Conservation (phyloP, 2,888 invertebrate genomes). For the Drosophila eohydei region DNA sequence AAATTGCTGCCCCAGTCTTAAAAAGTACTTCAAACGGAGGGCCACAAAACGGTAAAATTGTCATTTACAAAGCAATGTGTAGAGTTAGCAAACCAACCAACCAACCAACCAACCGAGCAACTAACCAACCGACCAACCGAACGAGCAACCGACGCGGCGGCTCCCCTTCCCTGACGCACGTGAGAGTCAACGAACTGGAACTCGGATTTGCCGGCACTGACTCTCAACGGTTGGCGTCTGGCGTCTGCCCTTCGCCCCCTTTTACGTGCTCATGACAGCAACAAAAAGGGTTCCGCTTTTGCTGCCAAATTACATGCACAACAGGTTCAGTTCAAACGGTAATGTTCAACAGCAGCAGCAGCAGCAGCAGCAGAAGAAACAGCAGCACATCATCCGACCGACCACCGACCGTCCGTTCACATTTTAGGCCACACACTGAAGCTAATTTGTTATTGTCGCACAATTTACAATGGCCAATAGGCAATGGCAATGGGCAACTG, state of each 20-base stretch:
- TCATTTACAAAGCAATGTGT: slow-evolving; percentile 65
- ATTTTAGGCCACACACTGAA: slow-evolving; percentile 53
- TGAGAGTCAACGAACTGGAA: slow-evolving; percentile 79
- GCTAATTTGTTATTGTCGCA: slow-evolving; percentile 80
- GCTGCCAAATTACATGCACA: slow-evolving; percentile 73
- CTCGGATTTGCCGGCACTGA: slow-evolving; percentile 57
- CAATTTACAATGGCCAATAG: slow-evolving; percentile 61
- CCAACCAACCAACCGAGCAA: slow-evolving; percentile 1
- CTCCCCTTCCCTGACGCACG: slow-evolving; percentile 57
- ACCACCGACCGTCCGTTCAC: not conserved
- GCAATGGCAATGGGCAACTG: slow-evolving; percentile 34
- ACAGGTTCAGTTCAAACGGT: slow-evolving; percentile 72
- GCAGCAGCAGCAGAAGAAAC: slow-evolving; percentile 12
- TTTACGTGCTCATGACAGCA: slow-evolving; percentile 17
- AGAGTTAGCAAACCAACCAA: slow-evolving; percentile 44
- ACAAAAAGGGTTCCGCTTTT: slow-evolving; percentile 68
- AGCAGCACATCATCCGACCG: slow-evolving; percentile 14
- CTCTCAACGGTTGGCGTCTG: slow-evolving; percentile 47
- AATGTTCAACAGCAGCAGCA: slow-evolving; percentile 35
- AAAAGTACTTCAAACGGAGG: slow-evolving; percentile 59
- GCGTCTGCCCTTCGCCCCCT: slow-evolving; percentile 5
- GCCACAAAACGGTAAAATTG: slow-evolving; percentile 74
- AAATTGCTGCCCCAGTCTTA: slow-evolving; percentile 66
- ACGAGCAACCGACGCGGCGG: slow-evolving; percentile 15
- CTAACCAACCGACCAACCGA: slow-evolving; percentile 16